phyloP scores from a whole-genome alignment of 2,888 invertebrate genomes.

The Athalia circularis region DNA sequence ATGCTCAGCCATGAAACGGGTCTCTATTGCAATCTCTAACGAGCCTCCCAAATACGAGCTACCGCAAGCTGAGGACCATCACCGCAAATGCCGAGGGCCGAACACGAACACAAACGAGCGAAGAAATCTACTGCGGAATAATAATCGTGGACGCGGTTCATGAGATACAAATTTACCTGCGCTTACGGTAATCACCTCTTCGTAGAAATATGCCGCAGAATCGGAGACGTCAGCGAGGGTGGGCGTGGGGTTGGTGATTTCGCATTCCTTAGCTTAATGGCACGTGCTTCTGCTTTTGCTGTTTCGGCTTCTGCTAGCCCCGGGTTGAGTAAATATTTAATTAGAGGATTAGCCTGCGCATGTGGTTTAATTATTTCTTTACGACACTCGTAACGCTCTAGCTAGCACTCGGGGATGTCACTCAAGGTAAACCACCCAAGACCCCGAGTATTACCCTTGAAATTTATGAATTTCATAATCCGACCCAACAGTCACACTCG shows the following conservation, averaged over 20 bases:
- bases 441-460: neutral
- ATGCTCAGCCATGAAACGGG: too few species aligned
- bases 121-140: neutral
- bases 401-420: neutral
- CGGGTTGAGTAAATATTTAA: conserved; percentile 9
- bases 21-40: too few species aligned
- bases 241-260: neutral
- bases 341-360: conserved; percentile 5
- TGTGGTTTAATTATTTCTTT: conserved; percentile 20
- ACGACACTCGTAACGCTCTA: neutral
- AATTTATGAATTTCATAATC: conserved; percentile 35
- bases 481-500: neutral
- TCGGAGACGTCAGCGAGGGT: neutral
- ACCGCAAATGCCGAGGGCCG: too few species aligned
- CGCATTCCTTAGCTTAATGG: too few species aligned
- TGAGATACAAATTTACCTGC: conserved; percentile 13
- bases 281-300: too few species aligned
- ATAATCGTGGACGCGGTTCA: neutral
- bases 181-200: neutral
- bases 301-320: neutral
- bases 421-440: neutral
- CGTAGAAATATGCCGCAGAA: too few species aligned
- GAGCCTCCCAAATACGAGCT: too few species aligned
- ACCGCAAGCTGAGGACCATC: too few species aligned
- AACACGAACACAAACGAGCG: neutral